phyloP scores from a whole-genome alignment of 2,797 vertebrate species.

The Cynodonichthys magdalenae region DNA sequence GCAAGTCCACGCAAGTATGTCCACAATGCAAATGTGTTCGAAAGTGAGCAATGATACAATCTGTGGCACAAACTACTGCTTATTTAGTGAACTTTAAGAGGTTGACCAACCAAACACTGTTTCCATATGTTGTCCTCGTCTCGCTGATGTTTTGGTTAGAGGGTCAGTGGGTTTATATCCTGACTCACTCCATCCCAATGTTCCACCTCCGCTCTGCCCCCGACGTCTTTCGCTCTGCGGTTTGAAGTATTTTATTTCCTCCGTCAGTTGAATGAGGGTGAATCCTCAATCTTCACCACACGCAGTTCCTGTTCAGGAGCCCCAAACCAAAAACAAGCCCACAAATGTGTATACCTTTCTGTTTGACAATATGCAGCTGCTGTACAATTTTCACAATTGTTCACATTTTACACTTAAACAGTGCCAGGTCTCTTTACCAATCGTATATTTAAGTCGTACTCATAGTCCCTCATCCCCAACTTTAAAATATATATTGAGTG shows the following conservation, averaged over 20 bases:
- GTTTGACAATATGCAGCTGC: slow-evolving; percentile 27
- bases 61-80: slow-evolving; percentile 5
- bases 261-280: slow-evolving; percentile 60
- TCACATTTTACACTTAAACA: slow-evolving; percentile 33
- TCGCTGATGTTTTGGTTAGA: slow-evolving; percentile 45
- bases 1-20: slow-evolving; percentile 95
- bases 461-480: slow-evolving; percentile 25
- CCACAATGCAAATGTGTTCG: slow-evolving; percentile 2
- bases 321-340: slow-evolving; percentile 47
- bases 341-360: slow-evolving; percentile 41
- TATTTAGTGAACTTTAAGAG: slow-evolving; percentile 8
- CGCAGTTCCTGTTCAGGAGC: slow-evolving; percentile 60
- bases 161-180: slow-evolving; percentile 69
- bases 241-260: slow-evolving; percentile 69
- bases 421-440: slow-evolving; percentile 5
- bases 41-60: not conserved
- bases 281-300: slow-evolving; percentile 63
- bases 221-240: slow-evolving; percentile 42
- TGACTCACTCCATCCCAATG: slow-evolving; percentile 48
- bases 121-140: slow-evolving; percentile 40
- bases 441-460: slow-evolving; percentile 1
- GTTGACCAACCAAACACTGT: slow-evolving; percentile 23
- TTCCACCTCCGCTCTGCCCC: slow-evolving; percentile 45
- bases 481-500: too few species aligned
- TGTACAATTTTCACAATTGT: slow-evolving; percentile 37